Percentiles rank a stretch among this genome's conserved stretches.
phyloP scores from a whole-genome alignment of 2,113 vertebrate species.

The Notothenia coriiceps region DNA sequence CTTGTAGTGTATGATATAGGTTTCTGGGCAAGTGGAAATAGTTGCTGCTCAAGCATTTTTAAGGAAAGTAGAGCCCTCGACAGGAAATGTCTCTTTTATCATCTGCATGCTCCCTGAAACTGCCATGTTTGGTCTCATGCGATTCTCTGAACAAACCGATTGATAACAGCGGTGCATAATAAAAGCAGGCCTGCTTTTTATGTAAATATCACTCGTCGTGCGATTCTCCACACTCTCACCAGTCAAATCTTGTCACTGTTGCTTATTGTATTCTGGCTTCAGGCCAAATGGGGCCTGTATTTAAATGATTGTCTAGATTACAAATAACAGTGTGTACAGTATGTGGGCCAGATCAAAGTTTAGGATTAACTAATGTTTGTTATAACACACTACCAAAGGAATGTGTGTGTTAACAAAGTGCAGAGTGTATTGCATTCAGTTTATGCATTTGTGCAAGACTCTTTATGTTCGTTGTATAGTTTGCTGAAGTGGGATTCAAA shows the following conservation, averaged over 20 bases:
- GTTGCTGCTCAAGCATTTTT: neutral
- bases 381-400: neutral
- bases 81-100: neutral
- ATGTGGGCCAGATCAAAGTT: neutral
- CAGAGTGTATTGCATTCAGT: neutral
- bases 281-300: neutral
- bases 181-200: slow-evolving; percentile 32
- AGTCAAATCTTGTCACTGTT: neutral
- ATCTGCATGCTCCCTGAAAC: neutral
- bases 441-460: neutral
- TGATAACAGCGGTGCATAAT: neutral
- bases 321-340: neutral
- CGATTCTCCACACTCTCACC: neutral
- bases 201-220: slow-evolving; percentile 25
- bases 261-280: neutral
- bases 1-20: too few relatives aligned
- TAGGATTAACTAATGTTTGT: neutral
- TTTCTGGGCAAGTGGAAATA: too few relatives aligned
- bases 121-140: slow-evolving; percentile 19
- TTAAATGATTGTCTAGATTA: slow-evolving; percentile 13
- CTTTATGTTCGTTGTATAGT: neutral
- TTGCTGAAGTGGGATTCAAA: neutral
- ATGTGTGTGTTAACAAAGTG: neutral
- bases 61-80: neutral
- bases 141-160: slow-evolving; percentile 27